Evolutionary conservation across 2,113 vertebrate species (phyloP).

Genomic region (Phycodurus eques): DNA sequence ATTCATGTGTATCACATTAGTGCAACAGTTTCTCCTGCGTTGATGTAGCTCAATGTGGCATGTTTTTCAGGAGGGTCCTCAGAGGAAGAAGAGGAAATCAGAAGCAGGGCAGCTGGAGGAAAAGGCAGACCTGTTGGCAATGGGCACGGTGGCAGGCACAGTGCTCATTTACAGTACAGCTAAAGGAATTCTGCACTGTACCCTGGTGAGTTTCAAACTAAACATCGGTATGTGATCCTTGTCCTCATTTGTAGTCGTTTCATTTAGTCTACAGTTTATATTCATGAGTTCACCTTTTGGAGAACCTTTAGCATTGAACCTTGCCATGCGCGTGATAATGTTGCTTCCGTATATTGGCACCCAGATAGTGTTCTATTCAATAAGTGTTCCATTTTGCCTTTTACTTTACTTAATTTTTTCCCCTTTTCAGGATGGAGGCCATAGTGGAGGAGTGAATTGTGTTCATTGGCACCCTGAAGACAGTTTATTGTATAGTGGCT

Average conservation of each 20-base stretch:
- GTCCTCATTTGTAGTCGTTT: neutral
- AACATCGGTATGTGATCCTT: neutral
- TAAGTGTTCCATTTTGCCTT: neutral
- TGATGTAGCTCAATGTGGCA: neutral
- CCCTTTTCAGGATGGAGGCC: conserved; percentile 81
- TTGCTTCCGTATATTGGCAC: neutral
- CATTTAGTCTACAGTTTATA: neutral
- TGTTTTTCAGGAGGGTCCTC: conserved; percentile 84
- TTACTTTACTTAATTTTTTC: neutral
- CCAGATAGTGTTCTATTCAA: neutral
- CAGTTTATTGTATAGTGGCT: conserved; percentile 87
- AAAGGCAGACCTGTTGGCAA: conserved; percentile 87
- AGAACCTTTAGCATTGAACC: neutral
- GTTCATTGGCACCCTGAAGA: conserved; percentile 90
- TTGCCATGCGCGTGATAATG: neutral
- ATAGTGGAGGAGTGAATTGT: conserved; percentile 85
- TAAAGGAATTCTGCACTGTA: conserved; percentile 92
- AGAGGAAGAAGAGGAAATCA: conserved; percentile 95
- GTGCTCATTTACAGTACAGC: conserved; percentile 93
- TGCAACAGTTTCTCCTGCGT: neutral
- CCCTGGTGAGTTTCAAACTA: conserved; percentile 78
- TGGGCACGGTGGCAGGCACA: conserved; percentile 91
- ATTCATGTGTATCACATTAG: neutral
- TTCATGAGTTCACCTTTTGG: neutral
- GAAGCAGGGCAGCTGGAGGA: conserved; percentile 76